A percentile compares a stretch with the other conserved stretches of the same genome.
Conservation (phyloP, 2,888 invertebrate species). For the Nebria salina region DNA sequence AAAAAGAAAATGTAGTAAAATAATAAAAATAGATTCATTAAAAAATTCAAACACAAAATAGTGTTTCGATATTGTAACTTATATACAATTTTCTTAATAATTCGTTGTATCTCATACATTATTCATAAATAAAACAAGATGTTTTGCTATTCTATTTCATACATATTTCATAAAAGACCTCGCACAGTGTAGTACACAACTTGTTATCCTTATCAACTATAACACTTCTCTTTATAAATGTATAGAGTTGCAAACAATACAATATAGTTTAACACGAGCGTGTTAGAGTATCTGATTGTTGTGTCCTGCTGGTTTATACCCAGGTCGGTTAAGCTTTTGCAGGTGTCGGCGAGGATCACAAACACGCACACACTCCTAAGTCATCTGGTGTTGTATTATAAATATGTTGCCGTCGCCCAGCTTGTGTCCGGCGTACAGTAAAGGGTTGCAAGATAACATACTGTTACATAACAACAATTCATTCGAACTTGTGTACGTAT, state of each 20-base stretch:
- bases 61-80: neutral
- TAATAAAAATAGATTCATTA: neutral
- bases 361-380: neutral
- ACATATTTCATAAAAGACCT: neutral
- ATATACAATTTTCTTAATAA: constrained; percentile 1
- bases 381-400: neutral
- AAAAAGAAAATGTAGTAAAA: neutral
- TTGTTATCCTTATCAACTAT: constrained; percentile 1
- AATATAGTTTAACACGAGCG: neutral
- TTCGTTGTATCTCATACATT: neutral
- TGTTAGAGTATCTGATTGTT: constrained; percentile 1
- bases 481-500: neutral
- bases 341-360: neutral
- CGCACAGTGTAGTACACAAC: neutral
- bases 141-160: neutral
- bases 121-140: neutral
- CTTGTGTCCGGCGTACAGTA: neutral
- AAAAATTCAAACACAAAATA: neutral
- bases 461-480: neutral
- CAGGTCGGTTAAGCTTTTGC: neutral
- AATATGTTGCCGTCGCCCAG: neutral
- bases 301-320: neutral
- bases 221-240: neutral
- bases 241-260: neutral
- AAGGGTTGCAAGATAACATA: neutral